Evolutionary conservation across 2,113 vertebrate species (phyloP), one percentile per base, ranked within the genome.

Genomic region (Athene cunicularia): DNA sequence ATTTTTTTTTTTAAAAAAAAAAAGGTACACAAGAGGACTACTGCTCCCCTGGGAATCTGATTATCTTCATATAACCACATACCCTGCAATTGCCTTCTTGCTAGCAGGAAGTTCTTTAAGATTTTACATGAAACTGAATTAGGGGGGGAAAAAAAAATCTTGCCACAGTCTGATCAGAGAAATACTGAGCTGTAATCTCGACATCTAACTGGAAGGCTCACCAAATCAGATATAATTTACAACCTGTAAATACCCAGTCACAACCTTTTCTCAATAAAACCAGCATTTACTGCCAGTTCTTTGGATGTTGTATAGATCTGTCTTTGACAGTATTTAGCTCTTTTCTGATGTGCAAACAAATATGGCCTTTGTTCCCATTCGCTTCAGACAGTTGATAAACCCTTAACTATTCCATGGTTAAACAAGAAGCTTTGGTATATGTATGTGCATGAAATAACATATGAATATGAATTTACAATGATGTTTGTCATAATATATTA

Each of bases 11-110:
- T 18, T 43, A 14, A 11, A 43, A 73, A 55, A 73, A 50, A 74
- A 63, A 72, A 92, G 56, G 30, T 74, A 88, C 58, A 80, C 60
- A 83, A 35, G 41, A 96, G 73, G 84, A 97, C 91, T 68, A 97
- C 92, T 97, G 62, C 58, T 97, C 94, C 82, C 71, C 68, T 37
- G 85, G 96, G 97, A 94, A 64, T 91, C 53, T 94, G 93, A 96
- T 97, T 97, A 97, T 96, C 86, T 96, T 89, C 22, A 0, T 77
- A 85, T 92, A 97, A 58, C 88, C 76, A 76, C 26, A 56, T 72
- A 95, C 79, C 55, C 76, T 28, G 39, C 9, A 11, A 50, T 63
- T 22, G 35, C 35, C 55, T 96, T 85, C 66, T 86, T 97, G 80
- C 77, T 97, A 80, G 73, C 92, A 73, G 47, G 88, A 97, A 95